Conservation (phyloP, 2,797 vertebrate species). For the Sebastes glaucus region DNA sequence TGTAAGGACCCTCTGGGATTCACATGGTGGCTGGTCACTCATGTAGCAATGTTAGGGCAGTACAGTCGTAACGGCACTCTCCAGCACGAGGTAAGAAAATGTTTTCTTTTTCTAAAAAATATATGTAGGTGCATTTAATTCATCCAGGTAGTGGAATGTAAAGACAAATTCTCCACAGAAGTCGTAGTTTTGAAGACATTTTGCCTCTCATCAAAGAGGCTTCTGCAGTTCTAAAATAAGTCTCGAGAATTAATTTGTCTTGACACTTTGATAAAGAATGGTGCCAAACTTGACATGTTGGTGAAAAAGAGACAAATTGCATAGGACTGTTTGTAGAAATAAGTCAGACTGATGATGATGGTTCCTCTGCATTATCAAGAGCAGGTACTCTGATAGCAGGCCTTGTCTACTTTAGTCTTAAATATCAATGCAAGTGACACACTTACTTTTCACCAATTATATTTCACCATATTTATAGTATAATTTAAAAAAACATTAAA, state of each 20-base stretch:
- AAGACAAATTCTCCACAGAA: neutral
- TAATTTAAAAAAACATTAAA: neutral
- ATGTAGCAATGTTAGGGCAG: constrained; percentile 87
- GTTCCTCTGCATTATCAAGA: neutral
- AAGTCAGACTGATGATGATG: neutral
- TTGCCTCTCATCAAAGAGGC: neutral
- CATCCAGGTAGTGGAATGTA: neutral
- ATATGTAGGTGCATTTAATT: neutral
- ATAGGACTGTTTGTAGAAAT: neutral
- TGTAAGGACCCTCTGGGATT: constrained; percentile 92
- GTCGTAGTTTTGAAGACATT: neutral
- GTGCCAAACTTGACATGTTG: neutral
- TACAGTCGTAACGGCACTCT: constrained; percentile 86
- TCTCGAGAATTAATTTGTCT: neutral
- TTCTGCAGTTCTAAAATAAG: neutral
- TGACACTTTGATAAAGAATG: neutral
- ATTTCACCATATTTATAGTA: neutral
- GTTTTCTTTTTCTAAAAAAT: neutral
- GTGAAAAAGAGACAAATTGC: neutral
- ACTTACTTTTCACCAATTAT: neutral
- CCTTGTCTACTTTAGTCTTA: neutral
- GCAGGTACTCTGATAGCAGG: neutral
- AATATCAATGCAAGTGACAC: neutral
- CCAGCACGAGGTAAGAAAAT: constrained; percentile 83
- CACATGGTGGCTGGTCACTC: constrained; percentile 94